These are phyloP conservation scores for Arctia plantaginis DNA, from an alignment of 2,888 invertebrate genomes.

Conservation along the genomic window DNA sequence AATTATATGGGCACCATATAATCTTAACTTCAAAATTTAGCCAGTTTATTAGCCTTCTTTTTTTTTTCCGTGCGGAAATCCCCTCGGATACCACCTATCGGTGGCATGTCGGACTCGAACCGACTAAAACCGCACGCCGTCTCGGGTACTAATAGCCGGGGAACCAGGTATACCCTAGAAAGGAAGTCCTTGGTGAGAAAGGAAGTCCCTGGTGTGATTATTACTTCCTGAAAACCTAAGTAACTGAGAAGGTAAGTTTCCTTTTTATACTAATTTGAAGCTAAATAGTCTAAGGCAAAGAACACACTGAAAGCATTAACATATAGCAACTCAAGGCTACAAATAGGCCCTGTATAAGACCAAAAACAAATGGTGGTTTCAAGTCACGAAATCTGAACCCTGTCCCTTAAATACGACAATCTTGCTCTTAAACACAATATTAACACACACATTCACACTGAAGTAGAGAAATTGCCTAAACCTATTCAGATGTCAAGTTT, in stretches of 20 bases:
- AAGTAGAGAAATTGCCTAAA: neutral
- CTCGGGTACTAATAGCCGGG: too few species aligned
- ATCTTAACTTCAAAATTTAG: neutral
- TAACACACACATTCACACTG: neutral
- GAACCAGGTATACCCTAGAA: too few species aligned
- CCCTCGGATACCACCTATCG: too few species aligned
- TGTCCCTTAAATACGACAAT: slow-evolving; percentile 33
- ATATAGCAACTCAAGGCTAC: neutral
- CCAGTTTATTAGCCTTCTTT: too few species aligned
- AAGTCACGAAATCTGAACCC: slow-evolving; percentile 22
- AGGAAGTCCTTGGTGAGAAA: too few species aligned
- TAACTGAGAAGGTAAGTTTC: neutral
- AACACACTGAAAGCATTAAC: neutral
- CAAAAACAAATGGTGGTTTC: slow-evolving; percentile 12
- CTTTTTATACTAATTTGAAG: neutral
- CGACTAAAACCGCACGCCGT: too few species aligned
- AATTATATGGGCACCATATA: too few species aligned
- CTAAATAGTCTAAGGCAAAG: neutral
- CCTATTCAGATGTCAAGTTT: slow-evolving; percentile 5
- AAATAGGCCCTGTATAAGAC: neutral
- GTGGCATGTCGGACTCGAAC: too few species aligned
- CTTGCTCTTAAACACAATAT: neutral
- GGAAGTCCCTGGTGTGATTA: too few species aligned
- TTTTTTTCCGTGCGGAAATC: too few species aligned
- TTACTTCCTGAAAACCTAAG: neutral